Base-by-base conservation (phyloP, 2,113 vertebrate species). In the Epinephelus lanceolatus region DNA sequence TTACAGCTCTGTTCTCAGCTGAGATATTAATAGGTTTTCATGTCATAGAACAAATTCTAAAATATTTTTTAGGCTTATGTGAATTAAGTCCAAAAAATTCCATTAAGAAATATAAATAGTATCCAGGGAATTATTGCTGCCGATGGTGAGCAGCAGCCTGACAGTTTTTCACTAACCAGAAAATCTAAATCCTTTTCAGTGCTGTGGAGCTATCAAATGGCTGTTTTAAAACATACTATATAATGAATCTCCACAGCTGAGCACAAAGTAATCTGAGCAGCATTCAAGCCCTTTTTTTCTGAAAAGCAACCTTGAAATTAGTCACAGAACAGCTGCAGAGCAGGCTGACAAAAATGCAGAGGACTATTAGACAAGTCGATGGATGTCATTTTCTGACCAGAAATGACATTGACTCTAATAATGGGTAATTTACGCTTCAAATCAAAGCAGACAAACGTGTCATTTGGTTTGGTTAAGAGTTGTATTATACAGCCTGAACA, bases 251-350 rank as follows among this genome's bases (percentile, higher is more conserved):
- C 47, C 40, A 42, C 75, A 66, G 49, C 27, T 30, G 45, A 70
- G 59, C 47, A 70, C 25, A 63, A n/a, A 80, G 56, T 55, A 56
- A 69, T 74, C 61, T 25, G 52, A 37, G 47, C 21, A 33, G 40
- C 30, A 56, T 49, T 80, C 62, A 84, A 25, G 3, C 1, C 6
- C n/a, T 17, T 67, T 61, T 33, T 84, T 40, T 62, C 45, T 70
- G 19, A 53, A 52, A 37, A 25, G 19, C 49, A 66, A 73, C 57
- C 73, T 70, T 69, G 51, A 81, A 53, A 84, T 81, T 17, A 71
- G 49, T 33, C 18, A 42, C 3, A 11, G 65, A 82, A 51, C 79
- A 88, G 86, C 83, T 82, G 83, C 83, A 69, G 15, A 73, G 63
- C 69, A 70, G 51, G 61, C 60, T 49, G 21, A 68, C 2, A 17